Evolutionary conservation across 2,797 vertebrate species (phyloP), one percentile per base, ranked within the genome.

Genomic region (Aselliscus stoliczkanus): DNA sequence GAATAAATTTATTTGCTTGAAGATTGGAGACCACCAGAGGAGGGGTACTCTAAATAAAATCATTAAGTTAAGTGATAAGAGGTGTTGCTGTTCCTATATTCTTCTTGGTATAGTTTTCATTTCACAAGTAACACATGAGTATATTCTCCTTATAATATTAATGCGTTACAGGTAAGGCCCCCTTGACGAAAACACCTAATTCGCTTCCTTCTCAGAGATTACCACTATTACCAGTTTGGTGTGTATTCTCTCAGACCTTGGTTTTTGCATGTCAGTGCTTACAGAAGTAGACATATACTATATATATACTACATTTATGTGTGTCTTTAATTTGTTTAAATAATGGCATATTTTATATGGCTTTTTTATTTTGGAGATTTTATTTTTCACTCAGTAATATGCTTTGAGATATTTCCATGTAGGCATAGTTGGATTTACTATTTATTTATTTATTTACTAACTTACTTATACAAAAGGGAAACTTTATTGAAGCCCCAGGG

Each of bases 351-450:
- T 1, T 70, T 2, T 75, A 47, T 27, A 52, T 21, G 44, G 82
- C 5, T 15, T 18, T 73, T 69, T 90, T 50, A 14, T 50, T 88
- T 44, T n/a, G n/a, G 10, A 52, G 77, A 67, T n/a, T 67, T 80
- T 2, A 15, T 50, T 67, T 44, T 94, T 96, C 12, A 90, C 4
- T 92, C 34, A 92, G 3, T 60, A 56, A 25, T 79, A 31, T n/a
- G 27, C 82, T 95, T 90, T 58, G 83, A 95, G 42, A 76, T 79
- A 12, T 85, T 95, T 80, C 5, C 75, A 18, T 75, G 29, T 93
- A 27, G 9, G 0, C 20, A 31, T 54, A 15, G 18, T 69, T 91
- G 27, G 27, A 54, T 34, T 90, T 85, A 39, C 7, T 52, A 50
- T n/a, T n/a, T n/a, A n/a, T n/a, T n/a, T n/a, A n/a, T n/a, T n/a